Base-by-base conservation (phyloP, 2,888 invertebrate genomes). In the Stictocephala bisonia region DNA sequence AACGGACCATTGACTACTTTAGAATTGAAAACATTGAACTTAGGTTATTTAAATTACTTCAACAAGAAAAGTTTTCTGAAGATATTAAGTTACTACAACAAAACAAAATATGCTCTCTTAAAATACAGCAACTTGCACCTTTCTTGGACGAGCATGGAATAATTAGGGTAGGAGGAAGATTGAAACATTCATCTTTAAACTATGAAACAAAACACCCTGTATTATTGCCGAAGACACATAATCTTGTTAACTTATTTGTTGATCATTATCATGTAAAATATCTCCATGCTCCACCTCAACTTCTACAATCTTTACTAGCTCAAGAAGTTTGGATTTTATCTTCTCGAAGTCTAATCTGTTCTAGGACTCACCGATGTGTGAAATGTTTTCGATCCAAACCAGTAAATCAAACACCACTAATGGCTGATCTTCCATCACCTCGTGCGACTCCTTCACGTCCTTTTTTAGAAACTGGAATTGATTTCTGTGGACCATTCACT, bases 401-500 rank as follows among this genome's bases (percentile, higher is more conserved):
- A 3, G 27, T 29, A 29, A 22, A 3, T 15, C 9, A 6, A 1
- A 6, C 13, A 4, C 69, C 44, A 18, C 3, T 48, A n/a, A 53
- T 69, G 53, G 26, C 22, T 51, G 24, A 56, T 7, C 29, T 69
- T 9, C 69, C 69, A 3, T 29, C 9, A 15, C n/a, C 3, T 26
- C 29, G 69, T 9, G 20, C 51, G 29, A 3, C 11, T 3, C 13
- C 27, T n/a, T 7, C 9, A 15, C 20, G 29, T 13, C 15, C 27
- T 11, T 53, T 50, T 2, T 26, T 24, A 18, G 11, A 56, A 9
- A 22, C 22, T 1, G 48, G 48, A 13, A 48, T 48, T 48, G 78
- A 79, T 40, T 80, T 80, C 26, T n/a, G 79, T 2, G 78, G 78
- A 0, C 75, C 76, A 20, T 77, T 78, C 50, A 6, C 24, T 1